Base-by-base conservation (phyloP, 2,888 invertebrate species). In the Diplolepis rosae region DNA sequence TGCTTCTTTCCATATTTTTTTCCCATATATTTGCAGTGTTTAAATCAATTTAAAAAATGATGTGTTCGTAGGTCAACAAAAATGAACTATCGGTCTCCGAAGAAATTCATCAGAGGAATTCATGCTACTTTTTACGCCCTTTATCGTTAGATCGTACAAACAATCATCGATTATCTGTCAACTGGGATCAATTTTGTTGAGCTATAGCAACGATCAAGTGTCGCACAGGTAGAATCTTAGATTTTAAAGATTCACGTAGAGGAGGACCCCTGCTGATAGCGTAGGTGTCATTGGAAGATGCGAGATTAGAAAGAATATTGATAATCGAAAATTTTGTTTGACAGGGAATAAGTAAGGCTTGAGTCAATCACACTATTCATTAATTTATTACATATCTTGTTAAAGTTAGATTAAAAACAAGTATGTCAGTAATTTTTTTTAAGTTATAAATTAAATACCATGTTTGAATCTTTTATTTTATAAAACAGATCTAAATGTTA, bases 271-370 rank as follows among this genome's bases (percentile, higher is more conserved):
- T 45, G 71, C 66, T 61, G 72, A 69, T 42, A 45, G 54, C 48
- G 75, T 75, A 73, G 75, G 75, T 75, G 75, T 75, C 70, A 69
- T 65, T 50, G 50, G 30, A 24, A 66, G 66, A 51, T 32, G 35
- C 50, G 18, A 22, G 66, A 35, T 51, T 56, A 27, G 45, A 28
- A 71, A 42, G 50, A 56, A 67, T 67, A 71, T 71, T 71, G 67
- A 67, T 71, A 67, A 39, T 71, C 65, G 48, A 15, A 50, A 50
- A 32, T 35, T 50, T 52, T 66, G n/a, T 56, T 66, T 70, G 61
- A 66, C 66, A 11, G 28, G 56, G 28, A 48, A n/a, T n/a, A n/a
- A 48, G 28, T 30, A 45, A 42, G 56, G 66, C 50, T 32, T n/a
- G 39, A 61, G 67, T 71, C 71, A 71, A 71, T 71, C 67, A 61